phyloP scores from a whole-genome alignment of 2,797 vertebrate species.

The Kryptopterus vitreolus region DNA sequence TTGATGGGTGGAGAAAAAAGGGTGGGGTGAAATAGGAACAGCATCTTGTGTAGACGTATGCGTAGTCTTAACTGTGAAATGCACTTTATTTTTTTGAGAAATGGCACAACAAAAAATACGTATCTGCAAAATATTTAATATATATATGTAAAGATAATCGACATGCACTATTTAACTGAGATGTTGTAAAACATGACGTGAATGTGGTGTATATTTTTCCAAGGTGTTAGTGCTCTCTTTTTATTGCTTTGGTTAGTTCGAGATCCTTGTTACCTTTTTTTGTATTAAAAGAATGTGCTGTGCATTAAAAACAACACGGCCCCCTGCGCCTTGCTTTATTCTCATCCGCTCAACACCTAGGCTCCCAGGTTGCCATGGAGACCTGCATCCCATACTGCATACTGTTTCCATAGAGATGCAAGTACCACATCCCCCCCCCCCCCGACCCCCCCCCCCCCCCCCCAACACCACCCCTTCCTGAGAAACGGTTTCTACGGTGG shows the following conservation, averaged over 20 bases:
- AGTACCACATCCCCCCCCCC: no score
- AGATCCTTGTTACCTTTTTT: slow-evolving; percentile 81
- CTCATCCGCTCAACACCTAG: slow-evolving; percentile 47
- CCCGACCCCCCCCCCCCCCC: no score
- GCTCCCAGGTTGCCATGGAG: slow-evolving; percentile 69
- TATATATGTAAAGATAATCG: slow-evolving; percentile 72
- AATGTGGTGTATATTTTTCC: slow-evolving; percentile 83
- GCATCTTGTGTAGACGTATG: slow-evolving; percentile 79
- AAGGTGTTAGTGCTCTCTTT: slow-evolving; percentile 80
- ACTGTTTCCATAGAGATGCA: slow-evolving; percentile 72
- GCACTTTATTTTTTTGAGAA: slow-evolving; percentile 83
- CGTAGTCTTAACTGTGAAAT: slow-evolving; percentile 81
- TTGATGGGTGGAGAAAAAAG: no score
- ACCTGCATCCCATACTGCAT: slow-evolving; percentile 69
- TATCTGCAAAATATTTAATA: slow-evolving; percentile 77
- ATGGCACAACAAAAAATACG: slow-evolving; percentile 75
- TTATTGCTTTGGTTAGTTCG: slow-evolving; percentile 81
- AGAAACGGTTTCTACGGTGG: slow-evolving; percentile 64
- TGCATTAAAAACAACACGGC: slow-evolving; percentile 69
- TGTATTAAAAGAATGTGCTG: slow-evolving; percentile 82
- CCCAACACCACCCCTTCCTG: no score
- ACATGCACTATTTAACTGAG: slow-evolving; percentile 79
- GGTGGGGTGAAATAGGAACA: slow-evolving; percentile 62
- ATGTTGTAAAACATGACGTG: slow-evolving; percentile 76
- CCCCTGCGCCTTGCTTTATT: slow-evolving; percentile 63